Conservation (phyloP, 1,140 invertebrate species). For the Drosophila teissieri region DNA sequence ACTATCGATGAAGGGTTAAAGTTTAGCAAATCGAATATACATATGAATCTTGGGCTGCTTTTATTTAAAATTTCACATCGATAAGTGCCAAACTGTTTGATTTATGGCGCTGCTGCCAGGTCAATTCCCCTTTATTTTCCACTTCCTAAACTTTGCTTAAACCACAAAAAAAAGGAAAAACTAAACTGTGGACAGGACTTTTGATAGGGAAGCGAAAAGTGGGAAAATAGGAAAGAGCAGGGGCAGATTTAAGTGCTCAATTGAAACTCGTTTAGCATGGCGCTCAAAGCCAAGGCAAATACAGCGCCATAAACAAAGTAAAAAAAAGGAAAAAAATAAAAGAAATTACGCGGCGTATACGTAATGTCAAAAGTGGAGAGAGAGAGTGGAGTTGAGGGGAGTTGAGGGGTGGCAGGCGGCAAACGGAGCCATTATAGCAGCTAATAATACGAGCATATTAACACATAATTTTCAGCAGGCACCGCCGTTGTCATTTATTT, state of each 20-base stretch:
- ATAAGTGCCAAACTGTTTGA: neutral
- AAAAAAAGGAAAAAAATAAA: neutral
- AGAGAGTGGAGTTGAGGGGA: neutral
- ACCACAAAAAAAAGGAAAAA: too few species aligned
- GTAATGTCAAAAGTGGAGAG: conserved; percentile 45
- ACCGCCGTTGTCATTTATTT: conserved; percentile 46
- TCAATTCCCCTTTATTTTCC: neutral
- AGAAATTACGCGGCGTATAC: conserved; percentile 59
- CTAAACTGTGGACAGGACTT: conserved; percentile 46
- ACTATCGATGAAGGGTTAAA: conserved; percentile 4
- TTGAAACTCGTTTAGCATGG: conserved; percentile 62
- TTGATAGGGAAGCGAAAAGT: conserved; percentile 2
- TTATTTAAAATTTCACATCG: too few species aligned
- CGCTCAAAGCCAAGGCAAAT: conserved; percentile 39
- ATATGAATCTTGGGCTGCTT: too few species aligned
- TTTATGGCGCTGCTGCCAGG: neutral
- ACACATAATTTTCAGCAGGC: conserved; percentile 77
- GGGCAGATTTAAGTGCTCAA: conserved; percentile 49
- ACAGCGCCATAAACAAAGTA: conserved; percentile 1
- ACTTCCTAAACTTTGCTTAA: conserved; percentile 14
- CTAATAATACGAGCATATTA: conserved; percentile 82
- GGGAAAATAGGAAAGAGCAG: conserved; percentile 7
- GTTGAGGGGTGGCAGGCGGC: too few species aligned
- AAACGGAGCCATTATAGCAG: conserved; percentile 63
- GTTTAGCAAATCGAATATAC: neutral